Percentiles rank a stretch among this genome's conserved stretches.
Evolutionary conservation across 2,888 invertebrate species (phyloP).

Genomic region (Hecatera dysodea): DNA sequence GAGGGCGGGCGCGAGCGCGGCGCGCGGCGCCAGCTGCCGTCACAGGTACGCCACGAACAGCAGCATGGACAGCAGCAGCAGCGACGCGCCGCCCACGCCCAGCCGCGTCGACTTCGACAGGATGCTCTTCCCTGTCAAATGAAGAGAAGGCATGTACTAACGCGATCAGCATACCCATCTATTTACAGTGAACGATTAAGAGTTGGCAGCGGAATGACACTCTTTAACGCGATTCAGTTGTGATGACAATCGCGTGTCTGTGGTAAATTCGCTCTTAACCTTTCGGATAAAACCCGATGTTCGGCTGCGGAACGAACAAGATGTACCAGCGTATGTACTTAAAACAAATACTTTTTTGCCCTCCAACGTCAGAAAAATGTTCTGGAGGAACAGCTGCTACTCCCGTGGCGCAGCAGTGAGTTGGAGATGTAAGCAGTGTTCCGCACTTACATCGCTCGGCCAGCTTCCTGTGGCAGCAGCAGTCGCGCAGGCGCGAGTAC

Average conservation of each 20-base stretch:
- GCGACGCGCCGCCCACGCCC: slow-evolving; percentile 73
- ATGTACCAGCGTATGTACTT: neutral
- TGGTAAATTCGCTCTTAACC: neutral
- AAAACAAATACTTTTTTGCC: neutral
- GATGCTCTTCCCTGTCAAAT: slow-evolving; percentile 82
- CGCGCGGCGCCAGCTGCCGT: slow-evolving; percentile 71
- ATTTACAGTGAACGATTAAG: neutral
- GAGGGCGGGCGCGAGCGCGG: slow-evolving; percentile 59
- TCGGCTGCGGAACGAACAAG: neutral
- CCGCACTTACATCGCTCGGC: slow-evolving; percentile 91
- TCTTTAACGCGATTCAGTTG: neutral
- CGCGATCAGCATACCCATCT: neutral
- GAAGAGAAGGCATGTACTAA: neutral
- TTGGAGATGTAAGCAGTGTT: neutral
- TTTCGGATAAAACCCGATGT: neutral
- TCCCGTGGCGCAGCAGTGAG: neutral
- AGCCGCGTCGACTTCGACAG: slow-evolving; percentile 76
- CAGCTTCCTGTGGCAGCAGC: slow-evolving; percentile 92
- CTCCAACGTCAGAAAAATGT: neutral
- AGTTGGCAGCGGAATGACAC: neutral
- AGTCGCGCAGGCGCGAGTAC: slow-evolving; percentile 91
- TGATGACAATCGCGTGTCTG: neutral
- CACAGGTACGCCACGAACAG: slow-evolving; percentile 77
- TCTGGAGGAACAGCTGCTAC: too few relatives aligned
- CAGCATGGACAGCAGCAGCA: slow-evolving; percentile 76